A percentile compares a stretch with the other conserved stretches of the same genome.
Evolutionary conservation across 2,888 invertebrate species (phyloP).

Genomic region (Phortica magna): DNA sequence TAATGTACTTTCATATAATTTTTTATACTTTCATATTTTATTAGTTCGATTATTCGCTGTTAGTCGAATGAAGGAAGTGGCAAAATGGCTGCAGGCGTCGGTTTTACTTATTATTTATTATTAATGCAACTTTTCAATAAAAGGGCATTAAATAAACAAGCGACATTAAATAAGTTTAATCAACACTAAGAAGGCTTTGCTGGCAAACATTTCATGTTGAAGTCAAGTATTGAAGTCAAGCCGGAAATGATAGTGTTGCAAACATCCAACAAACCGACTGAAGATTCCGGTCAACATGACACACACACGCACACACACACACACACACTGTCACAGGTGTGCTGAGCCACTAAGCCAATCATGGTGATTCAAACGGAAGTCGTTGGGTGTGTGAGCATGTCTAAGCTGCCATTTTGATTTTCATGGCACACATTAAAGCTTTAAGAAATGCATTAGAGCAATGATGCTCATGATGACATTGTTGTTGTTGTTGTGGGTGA

Average conservation of each 20-base stretch:
- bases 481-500: no score
- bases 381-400: background rate
- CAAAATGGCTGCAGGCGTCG: background rate
- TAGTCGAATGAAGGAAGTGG: background rate
- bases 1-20: constrained; percentile 42
- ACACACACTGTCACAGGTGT: background rate
- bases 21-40: constrained; percentile 16
- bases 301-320: constrained; percentile 36
- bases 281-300: background rate
- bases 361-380: background rate
- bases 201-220: no score
- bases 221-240: background rate
- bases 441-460: constrained; percentile 26
- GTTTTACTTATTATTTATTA: no score
- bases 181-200: no score
- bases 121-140: no score
- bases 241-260: background rate
- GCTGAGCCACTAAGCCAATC: background rate
- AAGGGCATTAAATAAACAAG: no score
- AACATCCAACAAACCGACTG: constrained; percentile 7
- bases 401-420: background rate
- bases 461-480: background rate
- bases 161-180: no score
- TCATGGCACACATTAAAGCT: constrained; percentile 8
- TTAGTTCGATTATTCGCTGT: background rate